phyloP scores from a whole-genome alignment of 2,888 invertebrate species.

The Ischnus inquisitorius region DNA sequence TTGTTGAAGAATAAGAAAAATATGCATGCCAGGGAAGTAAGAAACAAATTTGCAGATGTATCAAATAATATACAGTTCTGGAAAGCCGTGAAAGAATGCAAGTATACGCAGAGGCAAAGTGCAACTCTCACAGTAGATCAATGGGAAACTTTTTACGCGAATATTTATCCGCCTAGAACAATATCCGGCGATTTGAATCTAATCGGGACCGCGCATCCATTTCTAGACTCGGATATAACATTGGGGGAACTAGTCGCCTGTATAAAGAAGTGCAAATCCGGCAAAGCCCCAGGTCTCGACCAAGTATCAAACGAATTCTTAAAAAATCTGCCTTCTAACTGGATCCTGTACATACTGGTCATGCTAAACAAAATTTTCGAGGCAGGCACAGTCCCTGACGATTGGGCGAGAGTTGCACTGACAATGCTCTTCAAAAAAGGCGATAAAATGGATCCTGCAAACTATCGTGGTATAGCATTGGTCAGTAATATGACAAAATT shows the following conservation, averaged over 20 bases:
- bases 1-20: conserved; percentile 5
- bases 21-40: background rate
- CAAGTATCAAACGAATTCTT: conserved; percentile 47
- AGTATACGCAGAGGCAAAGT: background rate
- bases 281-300: conserved; percentile 58
- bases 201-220: background rate
- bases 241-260: background rate
- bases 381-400: conserved; percentile 18
- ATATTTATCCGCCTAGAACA: conserved; percentile 34
- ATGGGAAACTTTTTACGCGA: conserved; percentile 27
- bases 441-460: conserved; percentile 54
- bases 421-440: conserved; percentile 70
- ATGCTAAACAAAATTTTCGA: conserved; percentile 51
- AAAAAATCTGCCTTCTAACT: conserved; percentile 35
- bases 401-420: conserved; percentile 34
- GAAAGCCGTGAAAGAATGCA: conserved; percentile 28
- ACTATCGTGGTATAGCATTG: conserved; percentile 71
- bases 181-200: background rate
- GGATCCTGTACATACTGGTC: conserved; percentile 14
- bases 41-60: conserved; percentile 22
- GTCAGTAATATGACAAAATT: conserved; percentile 67
- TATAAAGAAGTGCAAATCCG: conserved; percentile 51
- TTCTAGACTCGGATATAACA: conserved; percentile 17
- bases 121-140: conserved; percentile 13
- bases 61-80: background rate